These are phyloP conservation scores for Strigamia maritima DNA, from an alignment of 2,888 invertebrate species.

Conservation along the genomic window DNA sequence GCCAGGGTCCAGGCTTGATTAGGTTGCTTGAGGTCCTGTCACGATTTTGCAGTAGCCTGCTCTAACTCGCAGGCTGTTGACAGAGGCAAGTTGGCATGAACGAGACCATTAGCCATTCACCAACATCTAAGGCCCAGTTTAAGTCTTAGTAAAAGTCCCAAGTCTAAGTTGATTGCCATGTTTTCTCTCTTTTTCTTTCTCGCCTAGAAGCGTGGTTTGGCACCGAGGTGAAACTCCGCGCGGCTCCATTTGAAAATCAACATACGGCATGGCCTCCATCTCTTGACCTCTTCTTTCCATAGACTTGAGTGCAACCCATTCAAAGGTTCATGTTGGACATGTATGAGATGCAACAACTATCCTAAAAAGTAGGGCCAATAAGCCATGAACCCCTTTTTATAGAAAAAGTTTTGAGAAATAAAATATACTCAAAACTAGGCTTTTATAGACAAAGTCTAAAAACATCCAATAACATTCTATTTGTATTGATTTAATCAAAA, in stretches of 20 bases:
- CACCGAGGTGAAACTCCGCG: neutral
- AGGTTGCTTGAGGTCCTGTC: conserved; percentile 29
- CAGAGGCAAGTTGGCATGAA: conserved; percentile 37
- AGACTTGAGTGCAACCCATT: conserved; percentile 2
- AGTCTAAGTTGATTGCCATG: neutral
- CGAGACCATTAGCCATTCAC: conserved; percentile 36
- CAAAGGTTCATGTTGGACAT: neutral
- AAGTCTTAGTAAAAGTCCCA: neutral
- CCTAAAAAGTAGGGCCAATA: neutral
- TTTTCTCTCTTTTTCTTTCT: neutral
- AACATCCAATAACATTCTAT: too few relatives aligned
- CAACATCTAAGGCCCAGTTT: conserved; percentile 17
- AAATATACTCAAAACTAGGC: neutral
- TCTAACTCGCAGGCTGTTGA: conserved; percentile 22
- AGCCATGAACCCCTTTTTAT: neutral
- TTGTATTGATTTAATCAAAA: too few relatives aligned
- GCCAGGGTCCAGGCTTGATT: conserved; percentile 36
- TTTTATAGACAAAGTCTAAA: neutral
- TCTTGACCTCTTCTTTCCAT: neutral
- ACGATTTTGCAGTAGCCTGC: conserved; percentile 1
- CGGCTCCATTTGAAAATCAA: conserved; percentile 11
- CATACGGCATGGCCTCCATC: neutral
- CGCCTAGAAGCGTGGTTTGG: neutral
- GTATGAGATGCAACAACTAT: conserved; percentile 16
- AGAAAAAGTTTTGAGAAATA: neutral